A percentile compares a stretch with the other conserved stretches of the same genome.
Evolutionary conservation across 2,113 vertebrate species (phyloP).

Genomic region (Ellobius talpinus): DNA sequence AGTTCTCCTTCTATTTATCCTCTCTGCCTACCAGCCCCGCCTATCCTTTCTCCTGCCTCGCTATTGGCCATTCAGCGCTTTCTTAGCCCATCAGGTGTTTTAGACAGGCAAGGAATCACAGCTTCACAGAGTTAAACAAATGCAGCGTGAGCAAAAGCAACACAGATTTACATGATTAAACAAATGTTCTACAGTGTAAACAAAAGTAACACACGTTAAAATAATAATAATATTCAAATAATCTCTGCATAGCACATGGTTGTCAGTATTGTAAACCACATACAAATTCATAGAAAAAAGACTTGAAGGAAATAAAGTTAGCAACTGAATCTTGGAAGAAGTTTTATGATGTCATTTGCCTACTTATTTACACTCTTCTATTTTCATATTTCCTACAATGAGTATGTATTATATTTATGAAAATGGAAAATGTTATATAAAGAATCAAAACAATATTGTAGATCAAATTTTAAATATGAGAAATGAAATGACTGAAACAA

Average conservation of each 20-base stretch:
- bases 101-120: rapidly evolving
- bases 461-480: constrained; percentile 33
- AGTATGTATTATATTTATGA: constrained; percentile 28
- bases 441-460: constrained; percentile 51
- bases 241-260: no score
- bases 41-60: no score
- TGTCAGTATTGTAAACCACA: constrained; percentile 6
- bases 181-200: no score
- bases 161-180: no score
- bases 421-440: neutral
- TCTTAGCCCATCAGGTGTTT: no score
- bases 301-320: neutral
- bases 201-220: no score
- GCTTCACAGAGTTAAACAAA: no score
- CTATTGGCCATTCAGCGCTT: no score
- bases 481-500: constrained; percentile 41
- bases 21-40: no score
- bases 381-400: constrained; percentile 9
- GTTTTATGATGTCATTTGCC: neutral
- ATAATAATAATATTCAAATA: no score
- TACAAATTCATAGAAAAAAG: constrained; percentile 34
- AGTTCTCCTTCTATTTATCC: no score
- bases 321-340: neutral
- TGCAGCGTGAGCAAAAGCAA: no score
- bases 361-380: neutral